Evolutionary conservation across 2,113 vertebrate genomes (phyloP).

Genomic region (Dendropsophus ebraccatus): DNA sequence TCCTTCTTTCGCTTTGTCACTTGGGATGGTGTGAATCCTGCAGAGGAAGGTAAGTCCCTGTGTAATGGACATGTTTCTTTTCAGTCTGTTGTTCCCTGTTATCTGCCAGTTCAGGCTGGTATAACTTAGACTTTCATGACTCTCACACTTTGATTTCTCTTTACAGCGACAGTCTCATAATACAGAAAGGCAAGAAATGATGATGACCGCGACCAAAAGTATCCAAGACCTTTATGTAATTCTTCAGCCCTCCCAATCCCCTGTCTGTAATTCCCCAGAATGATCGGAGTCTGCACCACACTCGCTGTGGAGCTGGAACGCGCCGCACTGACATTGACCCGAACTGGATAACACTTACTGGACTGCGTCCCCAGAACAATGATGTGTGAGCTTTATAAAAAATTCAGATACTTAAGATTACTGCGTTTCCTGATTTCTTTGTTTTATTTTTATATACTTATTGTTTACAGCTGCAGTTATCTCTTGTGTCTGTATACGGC

Average conservation of each 20-base stretch:
- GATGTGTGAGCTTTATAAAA: background rate
- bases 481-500: background rate
- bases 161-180: conserved; percentile 75
- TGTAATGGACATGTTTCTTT: too few species aligned
- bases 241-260: background rate
- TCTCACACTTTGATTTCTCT: background rate
- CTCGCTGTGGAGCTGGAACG: background rate
- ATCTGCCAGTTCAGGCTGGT: too few species aligned
- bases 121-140: background rate
- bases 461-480: too few species aligned
- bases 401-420: background rate
- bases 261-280: background rate
- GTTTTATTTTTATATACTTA: background rate
- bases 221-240: background rate
- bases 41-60: conserved; percentile 76
- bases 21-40: conserved; percentile 32
- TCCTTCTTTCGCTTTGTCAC: rapidly evolving
- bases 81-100: too few species aligned
- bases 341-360: background rate
- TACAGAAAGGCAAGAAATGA: conserved; percentile 76
- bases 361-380: background rate
- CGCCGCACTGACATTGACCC: background rate
- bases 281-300: background rate
- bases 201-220: conserved; percentile 12
- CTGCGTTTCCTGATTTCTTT: background rate